A percentile compares a stretch with the other conserved stretches of the same genome.
phyloP scores from a whole-genome alignment of 2,797 vertebrate species.

The Characodon lateralis region DNA sequence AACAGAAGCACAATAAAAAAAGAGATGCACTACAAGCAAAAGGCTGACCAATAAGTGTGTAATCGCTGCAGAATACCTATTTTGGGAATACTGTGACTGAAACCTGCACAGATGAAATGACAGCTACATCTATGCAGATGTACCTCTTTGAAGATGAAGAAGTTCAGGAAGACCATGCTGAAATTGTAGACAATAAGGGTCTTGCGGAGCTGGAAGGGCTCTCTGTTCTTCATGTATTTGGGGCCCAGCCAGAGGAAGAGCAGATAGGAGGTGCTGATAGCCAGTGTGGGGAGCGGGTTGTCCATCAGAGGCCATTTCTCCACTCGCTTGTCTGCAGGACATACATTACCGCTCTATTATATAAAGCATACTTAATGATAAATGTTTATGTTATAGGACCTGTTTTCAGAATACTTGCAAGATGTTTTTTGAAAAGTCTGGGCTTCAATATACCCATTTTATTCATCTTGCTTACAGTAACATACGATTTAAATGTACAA shows the following conservation, averaged over 20 bases:
- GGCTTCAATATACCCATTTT: background rate
- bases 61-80: background rate
- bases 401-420: background rate
- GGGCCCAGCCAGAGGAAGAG: slow-evolving; percentile 97
- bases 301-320: slow-evolving; percentile 98
- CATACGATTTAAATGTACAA: background rate
- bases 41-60: background rate
- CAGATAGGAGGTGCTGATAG: slow-evolving; percentile 94
- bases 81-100: background rate
- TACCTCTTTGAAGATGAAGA: slow-evolving; percentile 99
- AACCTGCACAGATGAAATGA: background rate
- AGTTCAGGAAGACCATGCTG: slow-evolving; percentile 98
- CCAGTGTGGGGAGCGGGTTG: slow-evolving; percentile 91
- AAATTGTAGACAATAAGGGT: slow-evolving; percentile 97
- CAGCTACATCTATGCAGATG: slow-evolving; percentile 8
- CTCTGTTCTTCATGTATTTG: slow-evolving; percentile 95
- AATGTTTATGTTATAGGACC: background rate
- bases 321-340: slow-evolving; percentile 91
- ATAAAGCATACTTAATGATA: slow-evolving; percentile 10
- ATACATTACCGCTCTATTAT: slow-evolving; percentile 44
- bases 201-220: slow-evolving; percentile 94
- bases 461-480: background rate
- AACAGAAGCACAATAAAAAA: background rate
- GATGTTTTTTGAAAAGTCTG: background rate
- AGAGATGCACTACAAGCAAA: background rate